Conservation (phyloP, 1,140 invertebrate genomes). For the Sminthurides bifidus region DNA sequence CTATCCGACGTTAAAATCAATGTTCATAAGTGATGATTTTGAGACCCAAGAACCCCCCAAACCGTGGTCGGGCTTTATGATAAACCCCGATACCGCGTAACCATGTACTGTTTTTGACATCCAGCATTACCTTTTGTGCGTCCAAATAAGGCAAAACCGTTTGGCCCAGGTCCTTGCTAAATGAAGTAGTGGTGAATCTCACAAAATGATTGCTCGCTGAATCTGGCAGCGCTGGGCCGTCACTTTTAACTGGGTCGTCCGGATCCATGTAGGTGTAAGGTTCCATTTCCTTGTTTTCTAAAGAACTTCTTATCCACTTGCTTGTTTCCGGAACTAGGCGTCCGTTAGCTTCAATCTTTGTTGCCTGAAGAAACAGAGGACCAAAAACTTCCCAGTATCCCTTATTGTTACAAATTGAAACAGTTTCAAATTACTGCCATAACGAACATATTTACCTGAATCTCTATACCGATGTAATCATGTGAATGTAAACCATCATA, state of each 20-base stretch:
- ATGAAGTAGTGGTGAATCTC: background rate
- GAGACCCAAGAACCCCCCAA: constrained; percentile 9
- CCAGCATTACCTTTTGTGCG: constrained; percentile 8
- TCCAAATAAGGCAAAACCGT: constrained; percentile 12
- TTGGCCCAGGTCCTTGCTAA: constrained; percentile 7
- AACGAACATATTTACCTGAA: no score
- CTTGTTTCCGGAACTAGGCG: background rate
- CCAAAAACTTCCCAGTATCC: background rate
- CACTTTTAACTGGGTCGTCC: constrained; percentile 8
- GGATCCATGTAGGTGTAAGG: constrained; percentile 4
- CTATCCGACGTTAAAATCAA: no score
- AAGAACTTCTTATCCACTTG: constrained; percentile 3
- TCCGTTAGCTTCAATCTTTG: constrained; percentile 2
- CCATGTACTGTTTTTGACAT: background rate
- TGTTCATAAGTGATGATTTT: constrained; percentile 7
- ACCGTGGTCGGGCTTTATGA: constrained; percentile 8
- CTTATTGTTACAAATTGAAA: background rate
- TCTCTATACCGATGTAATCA: constrained; percentile 7
- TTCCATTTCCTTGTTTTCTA: no score
- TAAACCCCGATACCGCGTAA: constrained; percentile 11
- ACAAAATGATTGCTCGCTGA: constrained; percentile 14
- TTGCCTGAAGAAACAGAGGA: constrained; percentile 1
- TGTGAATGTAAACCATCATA: background rate
- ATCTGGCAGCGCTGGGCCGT: constrained; percentile 15
- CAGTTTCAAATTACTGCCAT: background rate